These are phyloP conservation scores for Hirudo medicinalis DNA, from an alignment of 1,140 invertebrate genomes.

Conservation along the genomic window DNA sequence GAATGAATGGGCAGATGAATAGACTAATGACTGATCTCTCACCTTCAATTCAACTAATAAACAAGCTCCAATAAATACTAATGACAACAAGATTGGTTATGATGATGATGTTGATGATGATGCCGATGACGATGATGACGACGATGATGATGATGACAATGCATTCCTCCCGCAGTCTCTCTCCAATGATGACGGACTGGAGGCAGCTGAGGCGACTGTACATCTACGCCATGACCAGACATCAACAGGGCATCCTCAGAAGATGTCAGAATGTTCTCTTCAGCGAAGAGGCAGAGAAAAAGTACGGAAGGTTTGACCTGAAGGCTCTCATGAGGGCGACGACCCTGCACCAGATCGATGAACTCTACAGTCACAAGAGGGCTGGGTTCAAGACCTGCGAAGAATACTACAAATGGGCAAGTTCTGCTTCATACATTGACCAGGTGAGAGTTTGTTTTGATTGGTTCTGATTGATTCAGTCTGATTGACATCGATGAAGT, in stretches of 20 bases:
- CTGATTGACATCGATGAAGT: too few relatives aligned
- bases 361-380: slow-evolving; percentile 66
- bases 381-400: slow-evolving; percentile 60
- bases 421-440: slow-evolving; percentile 59
- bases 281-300: slow-evolving; percentile 56
- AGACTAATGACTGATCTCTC: too few relatives aligned
- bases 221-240: slow-evolving; percentile 80
- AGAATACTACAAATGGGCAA: slow-evolving; percentile 69
- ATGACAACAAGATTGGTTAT: too few relatives aligned
- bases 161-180: not conserved
- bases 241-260: slow-evolving; percentile 68
- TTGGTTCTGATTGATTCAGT: too few relatives aligned
- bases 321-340: slow-evolving; percentile 67
- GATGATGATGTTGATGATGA: not conserved
- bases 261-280: slow-evolving; percentile 61
- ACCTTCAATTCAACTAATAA: too few relatives aligned
- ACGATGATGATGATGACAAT: not conserved
- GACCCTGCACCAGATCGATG: slow-evolving; percentile 70
- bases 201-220: slow-evolving; percentile 73
- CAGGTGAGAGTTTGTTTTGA: slow-evolving; percentile 36
- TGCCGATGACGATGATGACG: not conserved
- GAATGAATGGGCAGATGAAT: too few relatives aligned
- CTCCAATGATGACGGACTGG: slow-evolving; percentile 63
- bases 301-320: slow-evolving; percentile 53
- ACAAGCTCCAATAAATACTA: too few relatives aligned